These are phyloP conservation scores for Procambarus virginalis DNA, from an alignment of 1,140 invertebrate species.

Conservation along the genomic window DNA sequence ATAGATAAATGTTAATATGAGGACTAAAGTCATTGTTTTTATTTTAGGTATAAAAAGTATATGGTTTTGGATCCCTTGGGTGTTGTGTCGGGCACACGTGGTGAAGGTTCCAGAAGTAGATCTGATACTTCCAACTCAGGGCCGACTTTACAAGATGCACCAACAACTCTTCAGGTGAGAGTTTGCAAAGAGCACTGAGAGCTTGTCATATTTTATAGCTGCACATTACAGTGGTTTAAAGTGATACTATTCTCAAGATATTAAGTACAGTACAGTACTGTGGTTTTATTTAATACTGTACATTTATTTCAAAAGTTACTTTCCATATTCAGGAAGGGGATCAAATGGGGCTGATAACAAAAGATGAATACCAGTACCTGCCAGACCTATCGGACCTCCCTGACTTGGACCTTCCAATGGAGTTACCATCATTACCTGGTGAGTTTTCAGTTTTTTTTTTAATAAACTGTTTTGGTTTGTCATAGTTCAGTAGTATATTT, in stretches of 20 bases:
- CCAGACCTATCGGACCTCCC: constrained; percentile 89
- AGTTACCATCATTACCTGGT: constrained; percentile 89
- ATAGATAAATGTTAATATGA: too few species aligned
- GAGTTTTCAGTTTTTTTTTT: constrained; percentile 49
- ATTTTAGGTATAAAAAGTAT: constrained; percentile 53
- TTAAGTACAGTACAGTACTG: too few species aligned
- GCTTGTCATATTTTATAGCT: too few species aligned
- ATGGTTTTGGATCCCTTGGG: constrained; percentile 72
- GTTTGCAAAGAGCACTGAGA: too few species aligned
- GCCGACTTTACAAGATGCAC: constrained; percentile 50
- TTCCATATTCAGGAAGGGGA: constrained; percentile 28
- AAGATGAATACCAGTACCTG: constrained; percentile 88
- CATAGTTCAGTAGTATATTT: too few species aligned
- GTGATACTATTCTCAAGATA: too few species aligned
- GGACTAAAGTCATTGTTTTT: not conserved
- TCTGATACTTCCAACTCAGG: constrained; percentile 20
- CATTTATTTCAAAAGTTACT: not conserved
- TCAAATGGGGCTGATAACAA: constrained; percentile 74
- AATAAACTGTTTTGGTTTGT: too few species aligned
- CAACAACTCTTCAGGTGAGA: constrained; percentile 46
- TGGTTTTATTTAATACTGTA: not conserved
- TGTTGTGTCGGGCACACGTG: constrained; percentile 75
- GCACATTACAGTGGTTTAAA: too few species aligned
- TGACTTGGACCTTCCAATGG: constrained; percentile 89
- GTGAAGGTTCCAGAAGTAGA: constrained; percentile 57